Conservation (phyloP, 2,797 vertebrate species). For the Microctenopoma stevenorrisi region DNA sequence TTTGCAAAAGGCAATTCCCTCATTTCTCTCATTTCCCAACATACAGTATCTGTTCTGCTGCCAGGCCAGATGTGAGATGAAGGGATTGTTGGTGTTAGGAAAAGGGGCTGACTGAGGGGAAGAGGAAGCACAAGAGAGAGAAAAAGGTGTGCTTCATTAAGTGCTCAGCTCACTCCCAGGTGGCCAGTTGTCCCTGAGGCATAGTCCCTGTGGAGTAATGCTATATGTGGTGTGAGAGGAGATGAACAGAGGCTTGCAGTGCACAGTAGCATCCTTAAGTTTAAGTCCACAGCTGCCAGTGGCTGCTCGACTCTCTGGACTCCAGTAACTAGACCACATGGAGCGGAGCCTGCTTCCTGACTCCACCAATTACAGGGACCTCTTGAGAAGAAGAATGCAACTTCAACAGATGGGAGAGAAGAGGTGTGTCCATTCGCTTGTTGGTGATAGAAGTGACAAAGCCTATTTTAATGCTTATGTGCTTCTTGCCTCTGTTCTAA, state of each 20-base stretch:
- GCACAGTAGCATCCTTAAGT: slow-evolving; percentile 31
- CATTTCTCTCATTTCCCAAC: slow-evolving; percentile 20
- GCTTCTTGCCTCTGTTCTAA: slow-evolving; percentile 3
- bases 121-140: background rate
- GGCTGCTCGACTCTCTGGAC: slow-evolving; percentile 82
- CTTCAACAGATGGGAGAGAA: slow-evolving; percentile 82
- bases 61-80: slow-evolving; percentile 66
- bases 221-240: slow-evolving; percentile 35
- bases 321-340: slow-evolving; percentile 56
- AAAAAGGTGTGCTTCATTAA: slow-evolving; percentile 65
- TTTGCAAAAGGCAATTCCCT: slow-evolving; percentile 56
- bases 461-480: slow-evolving; percentile 22
- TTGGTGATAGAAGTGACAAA: slow-evolving; percentile 36
- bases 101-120: slow-evolving; percentile 44
- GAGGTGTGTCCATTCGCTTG: slow-evolving; percentile 73
- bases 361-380: slow-evolving; percentile 86
- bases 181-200: slow-evolving; percentile 69
- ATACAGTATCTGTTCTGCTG: slow-evolving; percentile 33
- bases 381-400: slow-evolving; percentile 81
- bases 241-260: slow-evolving; percentile 48
- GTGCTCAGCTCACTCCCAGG: slow-evolving; percentile 62
- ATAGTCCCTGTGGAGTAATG: slow-evolving; percentile 64
- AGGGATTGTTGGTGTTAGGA: slow-evolving; percentile 32
- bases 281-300: slow-evolving; percentile 73
- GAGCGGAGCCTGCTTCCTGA: slow-evolving; percentile 63